phyloP scores from a whole-genome alignment of 1,140 invertebrate species.

The Aphidius ervi region DNA sequence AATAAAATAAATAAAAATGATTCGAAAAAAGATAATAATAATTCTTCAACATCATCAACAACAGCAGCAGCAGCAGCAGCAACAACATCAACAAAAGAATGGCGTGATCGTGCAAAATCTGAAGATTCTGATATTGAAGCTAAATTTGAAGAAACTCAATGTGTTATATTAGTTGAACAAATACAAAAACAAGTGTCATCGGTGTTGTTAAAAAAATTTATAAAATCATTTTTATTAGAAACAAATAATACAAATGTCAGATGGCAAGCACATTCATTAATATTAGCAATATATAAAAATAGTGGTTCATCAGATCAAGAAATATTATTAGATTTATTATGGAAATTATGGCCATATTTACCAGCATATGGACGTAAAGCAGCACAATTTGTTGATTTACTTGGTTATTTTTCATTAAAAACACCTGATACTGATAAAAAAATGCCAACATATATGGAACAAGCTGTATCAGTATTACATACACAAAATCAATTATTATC shows the following conservation, averaged over 20 bases:
- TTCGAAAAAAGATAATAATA: neutral
- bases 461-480: conserved; percentile 78
- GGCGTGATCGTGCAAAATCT: conserved; percentile 63
- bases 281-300: conserved; percentile 83
- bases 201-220: conserved; percentile 71
- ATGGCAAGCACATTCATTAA: conserved; percentile 90
- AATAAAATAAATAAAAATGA: conserved; percentile 31
- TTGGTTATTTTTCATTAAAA: conserved; percentile 89
- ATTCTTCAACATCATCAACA: neutral
- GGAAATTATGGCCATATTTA: conserved; percentile 87
- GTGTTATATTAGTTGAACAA: conserved; percentile 65
- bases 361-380: conserved; percentile 90
- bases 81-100: conserved; percentile 40
- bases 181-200: conserved; percentile 68
- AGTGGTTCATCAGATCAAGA: conserved; percentile 74
- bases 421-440: conserved; percentile 61
- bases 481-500: conserved; percentile 83
- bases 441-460: conserved; percentile 75
- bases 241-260: conserved; percentile 89
- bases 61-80: conserved; percentile 40
- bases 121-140: conserved; percentile 66
- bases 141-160: conserved; percentile 68
- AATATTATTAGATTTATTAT: conserved; percentile 75
- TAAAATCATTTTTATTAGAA: conserved; percentile 87
- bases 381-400: conserved; percentile 91